Base-by-base conservation (phyloP, 1,140 invertebrate species). In the Apis florea region DNA sequence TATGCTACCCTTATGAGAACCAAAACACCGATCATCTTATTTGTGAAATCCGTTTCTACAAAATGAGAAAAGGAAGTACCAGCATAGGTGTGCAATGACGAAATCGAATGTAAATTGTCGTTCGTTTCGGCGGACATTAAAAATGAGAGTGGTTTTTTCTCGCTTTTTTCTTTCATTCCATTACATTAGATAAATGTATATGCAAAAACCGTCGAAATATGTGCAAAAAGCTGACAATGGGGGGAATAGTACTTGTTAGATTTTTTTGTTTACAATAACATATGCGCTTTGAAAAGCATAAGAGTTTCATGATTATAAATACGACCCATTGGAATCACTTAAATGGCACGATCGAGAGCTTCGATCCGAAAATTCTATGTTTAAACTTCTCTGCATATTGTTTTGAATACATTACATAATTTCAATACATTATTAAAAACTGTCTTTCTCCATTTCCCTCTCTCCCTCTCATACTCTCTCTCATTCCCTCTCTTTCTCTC, bases 171-270 rank as follows among this genome's bases (percentile, higher is more conserved):
- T 59, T 51, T 40, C 51, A 40, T 79, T 78, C 49, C 49, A 54
- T 88, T 88, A 88, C 80, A 88, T 88, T 87, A 88, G 85, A 61
- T 87, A 88, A 83, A 87, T 88, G 87, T 86, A 87, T 86, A 86
- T 64, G 76, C 83, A 88, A 86, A 83, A 88, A 85, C 69, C 78
- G 67, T 86, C 79, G 88, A 89, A 89, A 89, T 82, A 81, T 88
- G 88, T 89, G 88, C 87, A 89, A 81, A 84, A 75, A 87, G 85
- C 85, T 88, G 85, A 85, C 77, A 89, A 87, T 82, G 73, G 76
- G 79, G 76, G 71, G 71, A 64, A 80, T 75, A 81, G 83, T 88
- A 88, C 76, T 75, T 78, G 64, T 85, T 88, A 88, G 74, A 80
- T 88, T 74, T 84, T 68, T 31, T 74, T n/a, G 69, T 79, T 88